These are phyloP conservation scores for Streptopelia turtur DNA, from an alignment of 2,797 vertebrate genomes.

Conservation along the genomic window DNA sequence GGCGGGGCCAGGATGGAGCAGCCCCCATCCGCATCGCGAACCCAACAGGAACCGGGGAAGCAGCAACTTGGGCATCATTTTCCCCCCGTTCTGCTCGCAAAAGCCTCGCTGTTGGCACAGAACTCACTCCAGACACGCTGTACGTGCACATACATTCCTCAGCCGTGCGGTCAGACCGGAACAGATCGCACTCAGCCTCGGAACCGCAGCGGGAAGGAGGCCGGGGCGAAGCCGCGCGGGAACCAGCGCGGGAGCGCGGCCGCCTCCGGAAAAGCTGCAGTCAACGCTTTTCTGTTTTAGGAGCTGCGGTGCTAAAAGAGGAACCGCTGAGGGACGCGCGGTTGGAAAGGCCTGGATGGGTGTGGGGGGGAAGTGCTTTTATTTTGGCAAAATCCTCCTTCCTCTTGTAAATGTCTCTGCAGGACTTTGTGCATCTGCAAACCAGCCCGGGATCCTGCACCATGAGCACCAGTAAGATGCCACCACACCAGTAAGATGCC, in stretches of 20 bases:
- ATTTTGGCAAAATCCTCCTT: background rate
- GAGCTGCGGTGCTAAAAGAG: slow-evolving; percentile 35
- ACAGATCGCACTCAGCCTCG: background rate
- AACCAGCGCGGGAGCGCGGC: background rate
- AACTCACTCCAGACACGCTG: background rate
- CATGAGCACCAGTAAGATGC: background rate
- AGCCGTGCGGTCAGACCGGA: slow-evolving; percentile 41
- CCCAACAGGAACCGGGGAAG: background rate
- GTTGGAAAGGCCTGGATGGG: background rate
- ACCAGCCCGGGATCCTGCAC: background rate
- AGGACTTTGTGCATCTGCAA: background rate
- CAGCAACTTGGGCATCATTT: background rate
- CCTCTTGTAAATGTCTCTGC: background rate
- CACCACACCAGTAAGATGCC: no score
- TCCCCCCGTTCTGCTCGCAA: background rate
- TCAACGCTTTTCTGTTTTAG: background rate
- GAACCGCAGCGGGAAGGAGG: background rate
- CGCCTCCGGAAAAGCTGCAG: slow-evolving; percentile 59
- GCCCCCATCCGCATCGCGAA: rapidly evolving
- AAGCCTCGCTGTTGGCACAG: background rate
- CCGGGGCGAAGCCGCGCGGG: background rate
- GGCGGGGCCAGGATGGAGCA: rapidly evolving
- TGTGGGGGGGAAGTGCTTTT: background rate
- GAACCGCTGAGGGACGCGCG: background rate
- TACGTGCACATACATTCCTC: slow-evolving; percentile 13